Percentiles rank a stretch among this genome's conserved stretches.
These are phyloP conservation scores for Lepidocolaptes lacrymiger DNA, from an alignment of 2,797 vertebrate genomes.

Conservation along the genomic window DNA sequence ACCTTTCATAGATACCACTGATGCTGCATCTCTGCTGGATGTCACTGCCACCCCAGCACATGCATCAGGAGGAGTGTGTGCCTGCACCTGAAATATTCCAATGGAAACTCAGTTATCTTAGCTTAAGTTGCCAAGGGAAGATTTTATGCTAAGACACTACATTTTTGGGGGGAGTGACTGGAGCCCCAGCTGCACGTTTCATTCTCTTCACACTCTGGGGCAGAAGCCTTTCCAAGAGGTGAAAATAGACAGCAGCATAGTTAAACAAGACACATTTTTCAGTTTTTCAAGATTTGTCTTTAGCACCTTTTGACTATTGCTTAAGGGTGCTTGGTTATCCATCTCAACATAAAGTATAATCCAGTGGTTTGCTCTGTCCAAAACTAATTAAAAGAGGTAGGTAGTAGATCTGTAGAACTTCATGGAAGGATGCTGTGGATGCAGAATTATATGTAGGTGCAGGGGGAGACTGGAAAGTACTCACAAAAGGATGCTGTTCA, in stretches of 20 bases:
- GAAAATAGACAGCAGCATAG: not conserved
- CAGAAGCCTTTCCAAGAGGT: not conserved
- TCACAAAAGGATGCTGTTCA: not conserved
- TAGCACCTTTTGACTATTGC: not conserved
- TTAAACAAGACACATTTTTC: not conserved
- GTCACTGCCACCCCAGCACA: not conserved
- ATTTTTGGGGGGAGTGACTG: not conserved
- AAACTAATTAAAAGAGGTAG: not conserved
- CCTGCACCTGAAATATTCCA: not conserved
- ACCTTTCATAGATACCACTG: not conserved
- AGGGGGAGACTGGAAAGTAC: not conserved
- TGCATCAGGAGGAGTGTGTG: not conserved
- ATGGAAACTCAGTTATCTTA: not conserved
- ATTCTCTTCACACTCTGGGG: not conserved
- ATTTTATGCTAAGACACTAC: not conserved
- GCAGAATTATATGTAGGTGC: not conserved
- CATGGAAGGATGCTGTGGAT: not conserved
- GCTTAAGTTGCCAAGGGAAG: not conserved
- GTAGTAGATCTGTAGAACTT: not conserved
- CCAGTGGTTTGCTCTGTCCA: not conserved
- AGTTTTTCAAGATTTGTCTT: not conserved
- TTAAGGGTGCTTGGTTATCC: not conserved
- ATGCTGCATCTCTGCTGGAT: not conserved
- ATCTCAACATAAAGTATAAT: not conserved
- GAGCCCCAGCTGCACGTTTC: not conserved